Conservation (phyloP, 2,113 vertebrate genomes). For the Hemiprocne comata region DNA sequence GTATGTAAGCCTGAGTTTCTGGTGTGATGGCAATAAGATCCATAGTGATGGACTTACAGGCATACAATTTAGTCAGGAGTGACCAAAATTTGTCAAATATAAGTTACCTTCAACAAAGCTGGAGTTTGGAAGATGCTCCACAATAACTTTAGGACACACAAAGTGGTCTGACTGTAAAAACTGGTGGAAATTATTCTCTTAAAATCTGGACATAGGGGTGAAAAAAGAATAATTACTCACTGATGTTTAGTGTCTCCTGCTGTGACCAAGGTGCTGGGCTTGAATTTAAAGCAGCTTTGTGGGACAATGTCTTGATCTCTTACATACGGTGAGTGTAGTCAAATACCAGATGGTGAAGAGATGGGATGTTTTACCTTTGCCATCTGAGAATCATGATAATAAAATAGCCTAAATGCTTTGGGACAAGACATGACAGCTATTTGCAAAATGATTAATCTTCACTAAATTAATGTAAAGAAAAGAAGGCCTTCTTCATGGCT, state of each 20-base stretch:
- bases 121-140: not conserved
- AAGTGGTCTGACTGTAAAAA: not conserved
- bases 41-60: accelerated
- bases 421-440: not conserved
- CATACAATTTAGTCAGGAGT: not conserved
- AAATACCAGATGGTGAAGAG: not conserved
- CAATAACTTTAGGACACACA: not conserved
- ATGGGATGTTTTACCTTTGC: not conserved
- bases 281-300: not conserved
- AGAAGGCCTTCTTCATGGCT: not conserved
- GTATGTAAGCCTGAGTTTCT: not conserved
- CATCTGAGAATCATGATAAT: not conserved
- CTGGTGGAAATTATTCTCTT: not conserved
- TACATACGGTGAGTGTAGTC: not conserved
- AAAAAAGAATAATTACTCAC: not conserved
- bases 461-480: not conserved
- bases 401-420: not conserved
- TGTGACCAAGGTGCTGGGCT: not conserved
- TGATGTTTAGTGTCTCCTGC: not conserved
- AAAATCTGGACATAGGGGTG: not conserved
- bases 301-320: not conserved
- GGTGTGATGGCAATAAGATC: not conserved
- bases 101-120: accelerated
- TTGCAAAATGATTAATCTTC: not conserved
- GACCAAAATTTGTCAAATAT: not conserved